Percentiles rank a stretch among this genome's conserved stretches.
phyloP scores from a whole-genome alignment of 2,113 vertebrate genomes.

The Eurypyga helias region DNA sequence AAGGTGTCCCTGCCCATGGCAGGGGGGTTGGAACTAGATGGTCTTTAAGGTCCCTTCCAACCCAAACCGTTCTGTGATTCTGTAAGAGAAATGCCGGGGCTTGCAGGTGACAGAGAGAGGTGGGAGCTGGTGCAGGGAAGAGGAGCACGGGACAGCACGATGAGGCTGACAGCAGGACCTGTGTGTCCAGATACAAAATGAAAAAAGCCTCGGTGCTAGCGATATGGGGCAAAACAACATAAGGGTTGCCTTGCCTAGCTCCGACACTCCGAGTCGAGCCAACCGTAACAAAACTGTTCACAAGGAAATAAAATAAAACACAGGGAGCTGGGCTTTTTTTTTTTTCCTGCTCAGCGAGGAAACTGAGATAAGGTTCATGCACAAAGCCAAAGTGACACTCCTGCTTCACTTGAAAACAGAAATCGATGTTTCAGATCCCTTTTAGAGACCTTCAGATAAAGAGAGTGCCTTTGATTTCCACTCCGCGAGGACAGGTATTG shows the following conservation, averaged over 20 bases:
- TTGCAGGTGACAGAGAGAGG: not conserved
- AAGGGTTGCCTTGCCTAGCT: not conserved
- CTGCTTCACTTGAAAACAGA: not conserved
- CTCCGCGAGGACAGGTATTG: rapidly evolving
- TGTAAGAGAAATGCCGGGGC: rapidly evolving
- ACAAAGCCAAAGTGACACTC: not conserved
- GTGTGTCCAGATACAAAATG: not conserved
- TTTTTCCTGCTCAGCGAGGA: not conserved
- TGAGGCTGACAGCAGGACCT: rapidly evolving
- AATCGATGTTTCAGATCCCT: not conserved
- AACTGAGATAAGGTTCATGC: not conserved
- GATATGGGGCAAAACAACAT: not conserved
- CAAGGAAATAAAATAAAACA: not conserved
- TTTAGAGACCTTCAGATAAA: not conserved
- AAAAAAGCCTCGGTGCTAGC: not conserved
- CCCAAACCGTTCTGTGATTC: no score
- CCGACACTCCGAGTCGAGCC: not conserved
- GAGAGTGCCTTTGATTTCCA: not conserved
- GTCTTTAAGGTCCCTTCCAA: no score
- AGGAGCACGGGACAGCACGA: not conserved
- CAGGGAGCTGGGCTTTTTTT: not conserved
- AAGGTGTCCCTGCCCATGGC: no score
- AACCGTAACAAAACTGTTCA: not conserved
- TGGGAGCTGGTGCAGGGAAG: not conserved
- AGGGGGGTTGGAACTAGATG: no score